Conservation (phyloP, 2,797 vertebrate species). For the Sebastes reedi region DNA sequence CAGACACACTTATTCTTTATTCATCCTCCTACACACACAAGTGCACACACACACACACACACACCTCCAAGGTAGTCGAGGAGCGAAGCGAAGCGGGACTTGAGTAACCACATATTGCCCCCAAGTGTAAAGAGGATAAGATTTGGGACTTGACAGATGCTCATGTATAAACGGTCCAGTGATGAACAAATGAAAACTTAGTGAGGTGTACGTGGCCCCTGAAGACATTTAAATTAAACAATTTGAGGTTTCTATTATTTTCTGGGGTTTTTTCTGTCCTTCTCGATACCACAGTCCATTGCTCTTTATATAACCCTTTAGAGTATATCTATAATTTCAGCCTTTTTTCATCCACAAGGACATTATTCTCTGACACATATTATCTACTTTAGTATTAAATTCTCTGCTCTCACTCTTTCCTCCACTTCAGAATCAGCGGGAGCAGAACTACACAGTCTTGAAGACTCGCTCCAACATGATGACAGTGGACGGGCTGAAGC, state of each 20-base stretch:
- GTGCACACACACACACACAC: constrained; percentile 1
- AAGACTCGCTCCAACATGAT: constrained; percentile 88
- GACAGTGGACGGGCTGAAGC: constrained; percentile 88
- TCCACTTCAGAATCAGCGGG: constrained; percentile 83
- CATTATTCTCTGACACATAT: constrained; percentile 8
- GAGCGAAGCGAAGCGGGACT: constrained; percentile 16
- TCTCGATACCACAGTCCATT: constrained; percentile 22
- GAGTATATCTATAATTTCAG: constrained; percentile 2
- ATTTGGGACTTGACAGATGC: constrained; percentile 60
- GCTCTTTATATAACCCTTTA: constrained; percentile 10
- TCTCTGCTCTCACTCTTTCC: not conserved
- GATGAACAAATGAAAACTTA: constrained; percentile 65
- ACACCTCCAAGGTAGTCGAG: constrained; percentile 16
- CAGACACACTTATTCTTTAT: constrained; percentile 64
- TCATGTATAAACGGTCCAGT: constrained; percentile 60
- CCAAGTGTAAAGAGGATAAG: constrained; percentile 45
- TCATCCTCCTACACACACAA: constrained; percentile 48
- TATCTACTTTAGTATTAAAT: constrained; percentile 6
- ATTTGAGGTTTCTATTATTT: constrained; percentile 58
- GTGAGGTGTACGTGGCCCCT: constrained; percentile 43
- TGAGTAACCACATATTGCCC: constrained; percentile 48
- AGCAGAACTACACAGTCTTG: constrained; percentile 88
- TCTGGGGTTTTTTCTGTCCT: not conserved
- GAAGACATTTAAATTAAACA: constrained; percentile 48
- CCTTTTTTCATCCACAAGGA: not conserved